Conservation (phyloP, 2,888 invertebrate species). For the Zootermopsis nevadensis region DNA sequence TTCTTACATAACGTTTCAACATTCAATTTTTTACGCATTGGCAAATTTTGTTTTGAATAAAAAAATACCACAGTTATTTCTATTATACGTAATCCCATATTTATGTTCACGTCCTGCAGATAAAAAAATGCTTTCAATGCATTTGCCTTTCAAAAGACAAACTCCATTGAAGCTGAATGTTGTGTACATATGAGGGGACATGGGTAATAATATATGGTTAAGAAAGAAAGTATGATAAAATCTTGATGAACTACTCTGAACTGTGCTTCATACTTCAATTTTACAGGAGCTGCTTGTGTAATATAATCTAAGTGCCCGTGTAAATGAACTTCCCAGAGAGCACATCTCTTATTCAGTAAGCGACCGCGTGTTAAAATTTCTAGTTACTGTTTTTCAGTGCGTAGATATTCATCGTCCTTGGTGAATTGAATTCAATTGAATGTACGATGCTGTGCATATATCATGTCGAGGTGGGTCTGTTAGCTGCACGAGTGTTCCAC, state of each 20-base stretch:
- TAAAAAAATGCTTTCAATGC: neutral
- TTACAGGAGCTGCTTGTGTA: neutral
- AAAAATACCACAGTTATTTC: neutral
- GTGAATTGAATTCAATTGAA: neutral
- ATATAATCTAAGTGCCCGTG: neutral
- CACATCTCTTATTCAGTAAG: neutral
- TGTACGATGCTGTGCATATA: too few relatives aligned
- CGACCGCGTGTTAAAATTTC: neutral
- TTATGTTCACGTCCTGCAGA: neutral
- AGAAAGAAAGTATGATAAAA: neutral
- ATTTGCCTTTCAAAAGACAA: neutral
- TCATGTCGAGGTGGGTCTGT: too few relatives aligned
- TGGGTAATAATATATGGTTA: neutral
- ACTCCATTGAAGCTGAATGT: neutral
- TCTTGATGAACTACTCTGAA: neutral
- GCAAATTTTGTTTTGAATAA: neutral
- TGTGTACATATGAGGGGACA: neutral
- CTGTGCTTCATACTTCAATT: too few relatives aligned
- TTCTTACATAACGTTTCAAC: too few relatives aligned
- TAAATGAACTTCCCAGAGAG: neutral
- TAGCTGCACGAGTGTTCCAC: too few relatives aligned
- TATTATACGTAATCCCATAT: neutral
- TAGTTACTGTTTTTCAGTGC: neutral
- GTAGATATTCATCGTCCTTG: neutral
- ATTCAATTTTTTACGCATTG: neutral